phyloP scores from a whole-genome alignment of 2,888 invertebrate species.

The Meteorus colon region DNA sequence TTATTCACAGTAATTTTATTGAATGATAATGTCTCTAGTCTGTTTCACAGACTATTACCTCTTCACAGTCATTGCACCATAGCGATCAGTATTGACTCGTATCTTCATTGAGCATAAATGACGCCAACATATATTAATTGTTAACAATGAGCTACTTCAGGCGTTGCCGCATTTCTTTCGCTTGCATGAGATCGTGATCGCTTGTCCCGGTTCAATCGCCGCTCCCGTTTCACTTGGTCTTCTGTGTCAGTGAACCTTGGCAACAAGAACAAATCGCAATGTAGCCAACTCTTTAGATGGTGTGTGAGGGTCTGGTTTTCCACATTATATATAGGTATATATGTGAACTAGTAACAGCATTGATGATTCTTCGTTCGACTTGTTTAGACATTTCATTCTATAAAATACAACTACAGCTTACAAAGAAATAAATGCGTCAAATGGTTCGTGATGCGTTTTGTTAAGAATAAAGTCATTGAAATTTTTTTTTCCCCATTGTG shows the following conservation, averaged over 20 bases:
- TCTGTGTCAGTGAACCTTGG: conserved; percentile 55
- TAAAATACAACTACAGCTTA: neutral
- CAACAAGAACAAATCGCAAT: conserved; percentile 50
- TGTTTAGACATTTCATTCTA: neutral
- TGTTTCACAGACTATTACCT: neutral
- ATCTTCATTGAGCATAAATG: conserved; percentile 1
- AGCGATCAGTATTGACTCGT: conserved; percentile 37
- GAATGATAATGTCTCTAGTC: neutral
- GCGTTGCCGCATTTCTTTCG: neutral
- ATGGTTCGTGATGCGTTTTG: neutral
- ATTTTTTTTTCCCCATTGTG: neutral
- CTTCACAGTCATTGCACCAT: conserved; percentile 26
- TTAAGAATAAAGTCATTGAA: neutral
- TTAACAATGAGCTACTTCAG: conserved; percentile 8
- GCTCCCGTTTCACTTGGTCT: conserved; percentile 42
- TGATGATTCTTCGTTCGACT: neutral
- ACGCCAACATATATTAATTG: conserved; percentile 31
- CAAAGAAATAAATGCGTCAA: neutral
- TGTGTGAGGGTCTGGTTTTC: conserved; percentile 42
- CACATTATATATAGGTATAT: neutral
- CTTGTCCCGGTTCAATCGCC: conserved; percentile 43
- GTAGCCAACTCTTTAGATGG: conserved; percentile 40
- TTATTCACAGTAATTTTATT: neutral
- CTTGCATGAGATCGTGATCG: conserved; percentile 39
- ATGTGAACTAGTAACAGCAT: conserved; percentile 34